Conservation (phyloP, 2,113 vertebrate species). For the Colistium nudipinnis region DNA sequence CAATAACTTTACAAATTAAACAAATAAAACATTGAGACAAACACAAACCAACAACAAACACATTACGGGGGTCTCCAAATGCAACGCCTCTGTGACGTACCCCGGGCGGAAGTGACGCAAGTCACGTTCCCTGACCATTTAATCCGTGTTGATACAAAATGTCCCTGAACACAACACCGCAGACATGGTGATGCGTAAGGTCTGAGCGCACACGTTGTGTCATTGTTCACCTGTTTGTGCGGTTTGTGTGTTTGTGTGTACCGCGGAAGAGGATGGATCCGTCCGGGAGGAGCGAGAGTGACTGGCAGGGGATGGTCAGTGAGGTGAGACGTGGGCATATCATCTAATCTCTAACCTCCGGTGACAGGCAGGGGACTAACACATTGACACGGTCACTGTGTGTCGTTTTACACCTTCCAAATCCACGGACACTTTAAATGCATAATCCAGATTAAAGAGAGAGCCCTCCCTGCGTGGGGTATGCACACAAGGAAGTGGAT, state of each 20-base stretch:
- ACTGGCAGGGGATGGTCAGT: slow-evolving; percentile 92
- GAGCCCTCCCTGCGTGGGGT: not conserved
- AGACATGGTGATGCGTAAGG: not conserved
- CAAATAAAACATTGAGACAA: too few species aligned
- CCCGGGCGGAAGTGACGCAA: slow-evolving; percentile 59
- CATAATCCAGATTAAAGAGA: not conserved
- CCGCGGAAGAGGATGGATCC: slow-evolving; percentile 75
- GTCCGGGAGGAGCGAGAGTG: slow-evolving; percentile 86
- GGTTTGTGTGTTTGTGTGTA: not conserved
- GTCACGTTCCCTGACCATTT: slow-evolving; percentile 1
- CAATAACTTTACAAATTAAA: too few species aligned
- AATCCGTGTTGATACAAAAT: slow-evolving; percentile 45
- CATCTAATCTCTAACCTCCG: not conserved
- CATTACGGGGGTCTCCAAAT: slow-evolving; percentile 35
- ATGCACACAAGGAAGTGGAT: slow-evolving; percentile 35
- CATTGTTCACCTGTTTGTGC: not conserved
- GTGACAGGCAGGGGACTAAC: not conserved
- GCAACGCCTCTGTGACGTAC: slow-evolving; percentile 45
- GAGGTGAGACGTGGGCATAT: slow-evolving; percentile 85
- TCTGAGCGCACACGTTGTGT: not conserved
- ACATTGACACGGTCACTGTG: too few species aligned
- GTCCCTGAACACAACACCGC: not conserved
- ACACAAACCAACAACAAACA: too few species aligned
- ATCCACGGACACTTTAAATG: not conserved
- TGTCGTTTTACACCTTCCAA: not conserved